Base-by-base conservation (phyloP, 2,888 invertebrate species). In the Sceliomorpha sp. region DNA sequence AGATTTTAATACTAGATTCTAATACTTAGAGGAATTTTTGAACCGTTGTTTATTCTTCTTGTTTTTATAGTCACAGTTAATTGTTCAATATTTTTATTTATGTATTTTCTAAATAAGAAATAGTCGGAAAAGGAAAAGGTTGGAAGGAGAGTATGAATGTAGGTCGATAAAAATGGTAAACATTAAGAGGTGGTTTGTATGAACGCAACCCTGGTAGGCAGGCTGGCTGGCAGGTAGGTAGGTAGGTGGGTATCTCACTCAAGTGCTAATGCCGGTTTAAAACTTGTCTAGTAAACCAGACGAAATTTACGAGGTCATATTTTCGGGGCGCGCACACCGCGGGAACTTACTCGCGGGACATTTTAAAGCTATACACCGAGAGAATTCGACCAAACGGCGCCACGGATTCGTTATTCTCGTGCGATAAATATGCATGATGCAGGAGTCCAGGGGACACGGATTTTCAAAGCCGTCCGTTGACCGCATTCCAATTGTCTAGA, bases 211-310 rank as follows among this genome's bases (percentile, higher is more conserved):
- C 44, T 9, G 29, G 10, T 9, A 20, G n/a, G n/a, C n/a, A n/a
- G n/a, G n/a, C n/a, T n/a, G n/a, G n/a, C n/a, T n/a, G n/a, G n/a
- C n/a, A n/a, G n/a, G n/a, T n/a, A n/a, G n/a, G n/a, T n/a, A n/a
- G n/a, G n/a, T n/a, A n/a, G 26, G 45, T 37, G 47, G 56, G 56
- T 58, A 58, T 56, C 64, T 63, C 55, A 64, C 53, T 63, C 59
- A 70, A 73, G 75, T 73, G 77, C 70, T 77, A 74, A 78, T 70
- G 70, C 72, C 59, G 68, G 62, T 40, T 70, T 70, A 72, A 75
- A 67, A 58, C 53, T 47, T 53, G 67, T 68, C 53, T 68, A 59
- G 63, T 67, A 70, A 70, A 71, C 68, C 69, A 39, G 47, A 26
- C 29, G 39, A 58, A 76, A 77, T 77, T 75, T 74, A 76, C 63